Base-by-base conservation (phyloP, 2,888 invertebrate genomes). In the Lochmaea capreae region DNA sequence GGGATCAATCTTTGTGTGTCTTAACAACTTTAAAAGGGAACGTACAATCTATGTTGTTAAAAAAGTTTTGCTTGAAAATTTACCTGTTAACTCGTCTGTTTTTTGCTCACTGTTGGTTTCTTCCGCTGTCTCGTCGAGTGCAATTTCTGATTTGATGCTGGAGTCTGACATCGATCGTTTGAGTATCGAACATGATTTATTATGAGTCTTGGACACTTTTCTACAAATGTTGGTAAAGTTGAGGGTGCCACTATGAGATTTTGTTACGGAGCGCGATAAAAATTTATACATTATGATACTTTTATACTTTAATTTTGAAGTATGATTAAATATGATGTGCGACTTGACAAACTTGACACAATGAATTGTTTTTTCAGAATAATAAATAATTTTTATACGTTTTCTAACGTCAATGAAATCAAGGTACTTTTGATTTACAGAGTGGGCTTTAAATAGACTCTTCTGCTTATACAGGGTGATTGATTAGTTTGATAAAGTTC, bases 231-330 rank as follows among this genome's bases (percentile, higher is more conserved):
- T 63, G 46, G 77, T 76, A 61, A 79, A 72, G 63, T 65, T 76
- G 42, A 69, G 69, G 54, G 71, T 67, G 69, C 76, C 75, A 65
- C 68, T 77, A 46, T 79, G 71, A 26, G 78, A 75, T 74, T 78
- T 81, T n/a, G 76, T 42, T 65, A 81, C 63, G 73, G 72, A 76
- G 22, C 76, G 76, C 63, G 77, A 79, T 58, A 80, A 65, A 66
- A 81, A 73, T 75, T 79, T 81, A 75, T 79, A 81, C 81, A 81
- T 81, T 74, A 66, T 75, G 63, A 67, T 72, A 70, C 16, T 14
- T 16, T 76, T 78, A 61, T 77, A 79, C 79, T 76, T 79, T 78
- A 79, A 81, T 78, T 79, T 79, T 78, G 79, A 79, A 68, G 59
- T 72, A 66, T 74, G 70, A 76, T 54, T 66, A 77, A 78, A 75